Evolutionary conservation across 2,888 invertebrate genomes (phyloP), one percentile per base, ranked within the genome.

Genomic region (Adela reaumurella): DNA sequence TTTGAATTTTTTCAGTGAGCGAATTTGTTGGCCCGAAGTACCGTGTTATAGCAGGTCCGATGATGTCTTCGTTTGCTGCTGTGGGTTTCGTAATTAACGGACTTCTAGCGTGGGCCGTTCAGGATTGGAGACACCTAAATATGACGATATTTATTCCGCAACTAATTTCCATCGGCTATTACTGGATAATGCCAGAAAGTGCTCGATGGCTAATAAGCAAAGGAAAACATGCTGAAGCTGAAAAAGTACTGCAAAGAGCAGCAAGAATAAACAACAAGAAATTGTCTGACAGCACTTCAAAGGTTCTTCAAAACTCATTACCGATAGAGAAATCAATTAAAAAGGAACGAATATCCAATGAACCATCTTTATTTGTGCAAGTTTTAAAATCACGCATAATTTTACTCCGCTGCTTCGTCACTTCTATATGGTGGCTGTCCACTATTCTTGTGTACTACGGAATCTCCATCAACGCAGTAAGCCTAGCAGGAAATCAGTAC

Each of bases 401-500:
- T 17, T 57, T 77, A 14, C 52, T 72, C 4, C 65, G 83, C 45
- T 60, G 82, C 50, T 46, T 78, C 5, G 81, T 80, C 50, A 84
- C 85, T 51, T 83, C 82, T 29, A 73, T 85, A 53, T 85, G 85
- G 60, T 87, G 86, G 87, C 77, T 86, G 19, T 82, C 86, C 1
- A 85, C 83, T 56, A 82, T 84, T 1, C 81, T 88, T 52, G 81
- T 87, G 8, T 88, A 85, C 61, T 88, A 86, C 56, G 88, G 88
- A 0, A 62, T 88, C 18, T 85, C 85, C 2, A 63, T 88, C 42
- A 86, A 85, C 62, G 82, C 87, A 0, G 85, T 86, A 1, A 70
- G 82, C 1, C 64, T 88, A 42, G 74, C 81, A 42, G 87, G 86
- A 2, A 81, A 87, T 60, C 83, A 82, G 58, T 87, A 87, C 59